Evolutionary conservation across 2,888 invertebrate genomes (phyloP).

Genomic region (Atrina japonica): DNA sequence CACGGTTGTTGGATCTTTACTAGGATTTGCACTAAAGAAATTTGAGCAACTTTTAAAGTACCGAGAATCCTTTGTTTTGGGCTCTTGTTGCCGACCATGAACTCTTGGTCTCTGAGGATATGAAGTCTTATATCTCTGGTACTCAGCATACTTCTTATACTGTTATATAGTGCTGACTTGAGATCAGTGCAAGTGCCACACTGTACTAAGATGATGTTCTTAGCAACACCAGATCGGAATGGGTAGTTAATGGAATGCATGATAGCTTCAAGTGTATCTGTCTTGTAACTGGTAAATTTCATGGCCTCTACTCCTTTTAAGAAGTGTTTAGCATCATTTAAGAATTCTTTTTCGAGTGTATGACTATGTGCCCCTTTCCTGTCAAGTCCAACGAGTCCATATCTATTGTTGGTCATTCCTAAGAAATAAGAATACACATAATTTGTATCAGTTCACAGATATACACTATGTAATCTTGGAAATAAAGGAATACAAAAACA

Average conservation of each 20-base stretch:
- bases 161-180: conserved; percentile 61
- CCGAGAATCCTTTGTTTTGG: conserved; percentile 87
- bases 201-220: conserved; percentile 88
- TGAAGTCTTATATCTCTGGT: conserved; percentile 66
- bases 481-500: no score
- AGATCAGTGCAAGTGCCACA: conserved; percentile 84
- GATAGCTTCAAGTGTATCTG: conserved; percentile 83
- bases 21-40: no score
- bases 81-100: conserved; percentile 59
- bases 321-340: conserved; percentile 67
- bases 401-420: conserved; percentile 83
- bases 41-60: no score
- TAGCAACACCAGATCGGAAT: conserved; percentile 91
- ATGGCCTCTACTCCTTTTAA: conserved; percentile 66
- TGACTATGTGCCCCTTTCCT: conserved; percentile 88
- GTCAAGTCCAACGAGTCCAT: conserved; percentile 87
- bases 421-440: conserved; percentile 20
- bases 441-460: no score
- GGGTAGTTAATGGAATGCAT: conserved; percentile 85
- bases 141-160: conserved; percentile 43
- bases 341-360: conserved; percentile 81
- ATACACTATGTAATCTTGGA: no score
- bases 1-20: no score
- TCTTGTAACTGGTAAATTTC: conserved; percentile 51
- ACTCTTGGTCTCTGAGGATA: conserved; percentile 62